Evolutionary conservation across 2,797 vertebrate species (phyloP), one percentile per base, ranked within the genome.

Genomic region (Hippopotamyrus pictus): DNA sequence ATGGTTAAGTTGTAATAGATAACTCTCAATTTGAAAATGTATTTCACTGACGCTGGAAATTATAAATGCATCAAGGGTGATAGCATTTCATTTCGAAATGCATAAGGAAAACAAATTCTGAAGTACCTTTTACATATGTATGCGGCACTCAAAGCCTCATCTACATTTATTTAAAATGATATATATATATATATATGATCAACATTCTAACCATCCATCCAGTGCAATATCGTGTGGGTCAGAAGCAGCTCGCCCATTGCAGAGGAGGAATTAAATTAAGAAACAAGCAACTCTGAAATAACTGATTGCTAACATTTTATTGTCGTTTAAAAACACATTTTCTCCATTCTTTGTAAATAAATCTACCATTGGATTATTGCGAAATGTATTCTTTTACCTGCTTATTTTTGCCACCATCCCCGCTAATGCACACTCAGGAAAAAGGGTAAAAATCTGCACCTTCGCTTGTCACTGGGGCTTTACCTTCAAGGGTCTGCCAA

Each of bases 1-100:
- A 33, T 25, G 25, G 84, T 51, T 83, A 87, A 33, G 46, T 83
- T 86, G 83, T 86, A 86, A 86, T 12, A 86, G 48, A 53, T 53
- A 86, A 50, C 46, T 5, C 79, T 19, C 79, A 83, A 48, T 50
- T 83, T 53, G 79, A 86, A 25, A 50, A 86, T 53, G 48, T 86
- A 53, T 86, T 25, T 86, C 48, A 25, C n/a, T 29, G 50, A 86
- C n/a, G 22, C 48, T 29, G 50, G 25, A 85, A 53, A 86, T 17
- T 17, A 86, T 44, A 83, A 83, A 83, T n/a, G 79, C 79, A 83
- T 44, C 44, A 83, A 83, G 44, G 37, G 4, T 48, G 44, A 83
- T 22, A 8, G 41, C 41, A 83, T 44, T 83, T 83, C 41, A 83
- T 83, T 83, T 83, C 44, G 7, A 83, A n/a, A 83, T 48, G n/a